Conservation (phyloP, 1,140 invertebrate species). For the Hyphantria cunea region DNA sequence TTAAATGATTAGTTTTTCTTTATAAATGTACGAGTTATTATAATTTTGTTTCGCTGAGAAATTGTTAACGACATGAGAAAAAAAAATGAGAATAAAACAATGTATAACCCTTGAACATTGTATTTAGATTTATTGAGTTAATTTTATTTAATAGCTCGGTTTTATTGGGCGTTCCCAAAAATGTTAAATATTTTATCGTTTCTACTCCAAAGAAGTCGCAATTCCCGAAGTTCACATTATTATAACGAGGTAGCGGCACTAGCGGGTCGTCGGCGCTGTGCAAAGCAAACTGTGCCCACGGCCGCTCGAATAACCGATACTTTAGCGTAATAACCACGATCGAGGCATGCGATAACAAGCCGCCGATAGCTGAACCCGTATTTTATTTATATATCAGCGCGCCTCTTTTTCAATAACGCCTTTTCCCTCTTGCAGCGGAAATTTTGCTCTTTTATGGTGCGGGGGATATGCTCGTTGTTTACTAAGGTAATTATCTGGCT, state of each 20-base stretch:
- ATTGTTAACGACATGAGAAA: no score
- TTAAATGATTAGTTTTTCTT: not conserved
- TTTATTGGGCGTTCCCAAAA: slow-evolving; percentile 29
- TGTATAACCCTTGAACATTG: not conserved
- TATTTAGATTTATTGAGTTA: slow-evolving; percentile 19
- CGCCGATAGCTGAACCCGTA: slow-evolving; percentile 81
- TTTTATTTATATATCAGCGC: slow-evolving; percentile 81
- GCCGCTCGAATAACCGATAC: slow-evolving; percentile 74
- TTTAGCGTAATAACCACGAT: slow-evolving; percentile 75
- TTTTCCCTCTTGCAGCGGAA: slow-evolving; percentile 73
- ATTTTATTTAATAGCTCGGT: slow-evolving; percentile 18
- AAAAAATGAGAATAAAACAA: not conserved
- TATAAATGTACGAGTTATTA: no score
- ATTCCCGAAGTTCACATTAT: slow-evolving; percentile 80
- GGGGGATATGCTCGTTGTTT: slow-evolving; percentile 73
- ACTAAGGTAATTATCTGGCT: slow-evolving; percentile 70
- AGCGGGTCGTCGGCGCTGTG: slow-evolving; percentile 58
- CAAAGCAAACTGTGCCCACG: slow-evolving; percentile 78
- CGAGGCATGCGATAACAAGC: slow-evolving; percentile 80
- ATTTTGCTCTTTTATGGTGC: slow-evolving; percentile 78
- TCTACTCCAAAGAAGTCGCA: slow-evolving; percentile 65
- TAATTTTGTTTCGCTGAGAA: no score
- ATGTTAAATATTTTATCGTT: slow-evolving; percentile 47
- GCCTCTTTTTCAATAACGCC: slow-evolving; percentile 80
- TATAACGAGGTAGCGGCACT: slow-evolving; percentile 71